These are phyloP conservation scores for Fistularia commersonii DNA, from an alignment of 2,797 vertebrate genomes.

Conservation along the genomic window DNA sequence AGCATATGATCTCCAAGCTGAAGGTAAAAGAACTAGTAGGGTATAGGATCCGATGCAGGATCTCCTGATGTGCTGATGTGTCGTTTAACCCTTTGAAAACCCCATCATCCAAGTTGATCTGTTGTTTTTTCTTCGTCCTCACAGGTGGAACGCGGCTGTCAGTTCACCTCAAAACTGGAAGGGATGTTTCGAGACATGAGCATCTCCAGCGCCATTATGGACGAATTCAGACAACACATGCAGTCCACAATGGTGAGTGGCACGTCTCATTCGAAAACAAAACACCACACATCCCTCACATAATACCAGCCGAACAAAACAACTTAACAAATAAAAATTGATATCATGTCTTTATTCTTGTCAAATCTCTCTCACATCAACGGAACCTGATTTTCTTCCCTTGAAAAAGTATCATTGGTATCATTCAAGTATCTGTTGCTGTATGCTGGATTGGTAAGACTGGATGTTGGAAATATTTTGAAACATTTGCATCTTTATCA, in stretches of 20 bases:
- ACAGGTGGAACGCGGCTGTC: conserved; percentile 76
- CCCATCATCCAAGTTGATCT: neutral
- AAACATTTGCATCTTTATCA: conserved; percentile 89
- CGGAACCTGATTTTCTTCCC: too few relatives aligned
- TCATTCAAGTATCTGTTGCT: too few relatives aligned
- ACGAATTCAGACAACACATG: conserved; percentile 87
- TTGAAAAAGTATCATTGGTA: too few relatives aligned
- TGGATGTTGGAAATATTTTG: conserved; percentile 2
- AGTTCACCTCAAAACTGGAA: conserved; percentile 96
- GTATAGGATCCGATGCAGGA: too few relatives aligned
- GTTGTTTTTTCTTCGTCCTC: too few relatives aligned
- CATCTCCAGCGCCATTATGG: conserved; percentile 97
- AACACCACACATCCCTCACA: too few relatives aligned
- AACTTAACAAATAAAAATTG: neutral
- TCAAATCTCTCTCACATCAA: neutral
- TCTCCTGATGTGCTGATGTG: too few relatives aligned
- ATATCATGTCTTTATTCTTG: neutral
- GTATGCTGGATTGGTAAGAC: too few relatives aligned
- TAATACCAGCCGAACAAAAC: neutral
- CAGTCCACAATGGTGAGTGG: conserved; percentile 91
- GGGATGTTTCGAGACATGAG: conserved; percentile 97
- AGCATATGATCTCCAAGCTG: conserved; percentile 96
- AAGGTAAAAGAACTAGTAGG: conserved; percentile 72
- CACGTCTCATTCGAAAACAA: too few relatives aligned
- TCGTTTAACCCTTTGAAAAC: neutral